Evolutionary conservation across 2,888 invertebrate species (phyloP), one percentile per base, ranked within the genome.

Genomic region (Spodoptera picta): DNA sequence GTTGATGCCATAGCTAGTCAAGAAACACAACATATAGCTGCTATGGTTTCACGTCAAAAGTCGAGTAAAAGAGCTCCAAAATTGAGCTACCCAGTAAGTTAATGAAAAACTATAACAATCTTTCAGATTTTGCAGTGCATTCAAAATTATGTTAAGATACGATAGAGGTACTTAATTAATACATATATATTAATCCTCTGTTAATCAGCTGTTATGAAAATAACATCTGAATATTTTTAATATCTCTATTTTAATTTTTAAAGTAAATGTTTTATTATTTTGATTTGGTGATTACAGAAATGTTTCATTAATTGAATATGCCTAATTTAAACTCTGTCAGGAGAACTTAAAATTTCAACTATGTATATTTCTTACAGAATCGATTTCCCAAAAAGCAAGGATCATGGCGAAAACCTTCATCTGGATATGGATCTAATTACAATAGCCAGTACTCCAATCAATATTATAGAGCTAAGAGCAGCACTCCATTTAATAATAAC

Each of bases 1-100:
- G 95, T 96, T 19, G 95, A 95, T 79, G 96, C 95, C 0, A 92
- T 95, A 78, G 93, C 95, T 2, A 95, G 91, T n/a, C 94, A 95
- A 69, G 95, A 96, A 78, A 95, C 96, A 0, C 93, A 93, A 60
- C 96, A 96, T 80, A 95, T 96, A 73, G 92, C 95, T 0, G 86
- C 95, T 79, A 92, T 95, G 94, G 92, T 95, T 7, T 85, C 95
- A 43, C 86, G 90, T 14, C 95, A 95, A 73, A 95, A 95, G 81
- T 70, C 92, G 9, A 89, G 85, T 70, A 94, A 94, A 82, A 94
- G 91, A 74, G 74, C 87, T 24, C 76, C 87, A 14, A 93, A 88
- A 79, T 81, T 90, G 58, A 90, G 81, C 70, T 86, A 87, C 70
- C 80, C 83, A 60, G 95, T 94, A 83, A 87, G 87, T 83, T 31